These are phyloP conservation scores for Porites cylindrica DNA, from an alignment of 92 coral and sea anemone genomes.

Conservation along the genomic window DNA sequence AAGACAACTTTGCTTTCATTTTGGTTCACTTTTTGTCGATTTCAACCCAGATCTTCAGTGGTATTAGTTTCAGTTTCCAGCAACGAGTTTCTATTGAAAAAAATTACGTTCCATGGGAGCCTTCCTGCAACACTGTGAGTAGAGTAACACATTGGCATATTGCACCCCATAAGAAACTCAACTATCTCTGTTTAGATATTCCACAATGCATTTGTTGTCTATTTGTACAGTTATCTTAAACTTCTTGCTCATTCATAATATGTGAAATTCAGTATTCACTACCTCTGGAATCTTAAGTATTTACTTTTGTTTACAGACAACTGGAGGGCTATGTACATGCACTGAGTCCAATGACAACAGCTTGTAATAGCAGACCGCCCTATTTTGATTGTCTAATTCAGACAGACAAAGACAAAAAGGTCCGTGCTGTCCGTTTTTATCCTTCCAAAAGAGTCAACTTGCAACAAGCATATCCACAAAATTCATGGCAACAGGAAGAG, in stretches of 20 bases:
- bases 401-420: conserved; percentile 7
- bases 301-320: conserved; percentile 16
- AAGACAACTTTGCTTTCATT: too few species aligned
- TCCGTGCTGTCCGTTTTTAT: not conserved
- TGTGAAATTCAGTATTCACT: not conserved
- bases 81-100: too few species aligned
- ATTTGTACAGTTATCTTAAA: not conserved
- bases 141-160: too few species aligned
- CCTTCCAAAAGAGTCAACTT: conserved; percentile 3
- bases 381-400: conserved; percentile 54
- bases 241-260: conserved; percentile 8
- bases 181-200: conserved; percentile 5
- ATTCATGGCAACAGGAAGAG: conserved; percentile 15
- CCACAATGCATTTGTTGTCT: not conserved
- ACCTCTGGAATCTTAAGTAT: conserved; percentile 1
- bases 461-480: not conserved
- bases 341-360: conserved; percentile 49
- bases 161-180: not conserved
- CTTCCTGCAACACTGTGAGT: too few species aligned
- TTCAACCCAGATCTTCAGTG: too few species aligned
- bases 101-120: too few species aligned
- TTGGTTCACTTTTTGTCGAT: too few species aligned
- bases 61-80: too few species aligned
- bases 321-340: conserved; percentile 49
- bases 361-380: not conserved